Conservation (phyloP, 2,888 invertebrate genomes). For the Apamea monoglypha region DNA sequence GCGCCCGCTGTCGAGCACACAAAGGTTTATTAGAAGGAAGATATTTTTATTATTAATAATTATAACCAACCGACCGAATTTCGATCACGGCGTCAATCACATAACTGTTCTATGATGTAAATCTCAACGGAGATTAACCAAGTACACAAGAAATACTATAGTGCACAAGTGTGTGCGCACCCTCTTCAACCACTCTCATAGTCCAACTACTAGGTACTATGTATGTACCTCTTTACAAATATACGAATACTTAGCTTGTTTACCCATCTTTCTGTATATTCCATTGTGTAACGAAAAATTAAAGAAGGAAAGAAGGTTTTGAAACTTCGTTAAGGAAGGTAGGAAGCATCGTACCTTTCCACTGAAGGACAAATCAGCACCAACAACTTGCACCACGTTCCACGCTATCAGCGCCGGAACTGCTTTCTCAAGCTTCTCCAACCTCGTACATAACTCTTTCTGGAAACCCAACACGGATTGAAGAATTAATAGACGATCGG, state of each 20-base stretch:
- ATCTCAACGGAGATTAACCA: not conserved
- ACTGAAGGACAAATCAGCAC: slow-evolving; percentile 73
- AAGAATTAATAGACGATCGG: slow-evolving; percentile 69
- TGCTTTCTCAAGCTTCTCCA: slow-evolving; percentile 91
- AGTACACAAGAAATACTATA: not conserved
- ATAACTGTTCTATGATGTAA: not conserved
- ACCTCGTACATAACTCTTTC: slow-evolving; percentile 89
- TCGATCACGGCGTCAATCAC: not conserved
- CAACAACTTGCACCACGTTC: slow-evolving; percentile 88
- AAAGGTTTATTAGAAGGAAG: not conserved
- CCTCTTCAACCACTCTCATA: not conserved
- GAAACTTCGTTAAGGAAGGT: too few relatives aligned
- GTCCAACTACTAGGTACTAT: not conserved
- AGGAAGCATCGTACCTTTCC: slow-evolving; percentile 73
- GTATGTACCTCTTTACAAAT: not conserved
- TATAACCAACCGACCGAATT: not conserved
- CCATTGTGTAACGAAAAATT: too few relatives aligned
- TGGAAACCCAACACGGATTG: slow-evolving; percentile 69
- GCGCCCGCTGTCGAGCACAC: slow-evolving; percentile 10
- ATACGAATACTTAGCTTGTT: not conserved
- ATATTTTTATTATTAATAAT: not conserved
- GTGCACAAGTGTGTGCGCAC: not conserved
- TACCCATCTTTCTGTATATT: not conserved
- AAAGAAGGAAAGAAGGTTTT: not conserved
- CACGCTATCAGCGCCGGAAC: slow-evolving; percentile 92